Evolutionary conservation across 2,113 vertebrate species (phyloP), one percentile per base, ranked within the genome.

Genomic region (Struthidea cinerea): DNA sequence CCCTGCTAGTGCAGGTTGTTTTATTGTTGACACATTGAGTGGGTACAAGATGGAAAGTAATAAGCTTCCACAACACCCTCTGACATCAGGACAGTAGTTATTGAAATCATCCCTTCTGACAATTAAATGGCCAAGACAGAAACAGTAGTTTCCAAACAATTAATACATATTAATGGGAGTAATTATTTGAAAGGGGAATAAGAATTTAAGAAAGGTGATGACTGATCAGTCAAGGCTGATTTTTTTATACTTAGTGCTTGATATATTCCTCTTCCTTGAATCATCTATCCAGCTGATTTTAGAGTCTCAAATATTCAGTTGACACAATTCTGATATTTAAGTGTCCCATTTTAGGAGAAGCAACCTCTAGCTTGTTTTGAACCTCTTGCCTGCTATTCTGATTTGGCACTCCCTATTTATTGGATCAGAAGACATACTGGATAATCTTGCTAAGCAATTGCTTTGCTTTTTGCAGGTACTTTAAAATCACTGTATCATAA

Each of bases 111-210:
- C 8, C 3, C 10, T 71, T 46, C 70, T 82, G 47, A 32, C 4
- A 79, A 39, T 2, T 11, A 13, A 50, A 30, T 4, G 1, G 4
- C 7, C 0, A 4, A 63, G 19, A 52, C 10, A 60, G 27, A 84
- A 84, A 60, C 2, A 23, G 33, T 10, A 87, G 10, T 11, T 3
- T 67, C 13, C 3, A 11, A 89, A 89, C 7, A 19, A 19, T 32
- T 9, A 20, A 26, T 19, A 20, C 42, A 6, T 60, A 64, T 86
- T 55, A 69, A 71, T 55, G 19, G 2, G 2, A 61, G 4, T 35
- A 44, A 71, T 75, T 56, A 42, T 44, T 68, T 59, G 23, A 76
- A 93, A 68, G 5, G 0, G 1, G 33, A 75, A 33, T 71, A 85
- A 82, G 23, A 75, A 55, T 59, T 79, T 71, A 50, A 70, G 10